A percentile compares a stretch with the other conserved stretches of the same genome.
phyloP scores from a whole-genome alignment of 2,113 vertebrate genomes.

The Coryphaenoides rupestris region DNA sequence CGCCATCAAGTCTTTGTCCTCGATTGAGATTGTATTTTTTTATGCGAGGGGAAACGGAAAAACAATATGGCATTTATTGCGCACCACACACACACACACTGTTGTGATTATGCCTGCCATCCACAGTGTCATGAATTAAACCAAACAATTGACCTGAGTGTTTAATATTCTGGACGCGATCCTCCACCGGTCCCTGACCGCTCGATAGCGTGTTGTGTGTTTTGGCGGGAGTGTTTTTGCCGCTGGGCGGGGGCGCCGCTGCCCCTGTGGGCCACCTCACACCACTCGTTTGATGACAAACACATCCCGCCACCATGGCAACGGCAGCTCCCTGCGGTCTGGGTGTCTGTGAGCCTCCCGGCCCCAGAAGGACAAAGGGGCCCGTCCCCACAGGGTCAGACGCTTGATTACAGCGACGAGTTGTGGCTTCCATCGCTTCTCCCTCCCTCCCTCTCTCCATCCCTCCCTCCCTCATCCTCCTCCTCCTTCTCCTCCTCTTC shows the following conservation, averaged over 20 bases:
- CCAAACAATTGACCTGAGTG: not conserved
- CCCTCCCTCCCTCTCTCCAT: constrained; percentile 17
- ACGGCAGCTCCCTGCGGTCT: constrained; percentile 37
- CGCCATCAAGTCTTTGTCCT: not conserved
- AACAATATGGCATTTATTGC: not conserved
- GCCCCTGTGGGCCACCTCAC: constrained; percentile 29
- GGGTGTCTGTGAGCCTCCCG: constrained; percentile 49
- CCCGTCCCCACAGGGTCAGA: constrained; percentile 61
- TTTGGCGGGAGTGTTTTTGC: constrained; percentile 23
- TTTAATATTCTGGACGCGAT: not conserved
- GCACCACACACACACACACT: not conserved
- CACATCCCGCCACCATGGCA: constrained; percentile 28
- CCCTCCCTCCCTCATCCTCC: constrained; percentile 13
- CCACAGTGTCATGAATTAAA: not conserved
- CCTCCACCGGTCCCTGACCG: constrained; percentile 29
- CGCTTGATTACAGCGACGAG: constrained; percentile 47
- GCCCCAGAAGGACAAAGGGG: constrained; percentile 45
- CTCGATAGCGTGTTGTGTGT: constrained; percentile 26
- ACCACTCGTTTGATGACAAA: constrained; percentile 28
- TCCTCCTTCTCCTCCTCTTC: constrained; percentile 11
- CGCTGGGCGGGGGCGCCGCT: constrained; percentile 21
- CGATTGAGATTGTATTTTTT: not conserved
- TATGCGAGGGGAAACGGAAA: not conserved
- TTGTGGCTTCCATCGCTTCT: constrained; percentile 48
- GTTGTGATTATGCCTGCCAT: not conserved